A percentile compares a stretch with the other conserved stretches of the same genome.
These are phyloP conservation scores for Platycheirus rosarum DNA, from an alignment of 2,888 invertebrate species.

Conservation along the genomic window DNA sequence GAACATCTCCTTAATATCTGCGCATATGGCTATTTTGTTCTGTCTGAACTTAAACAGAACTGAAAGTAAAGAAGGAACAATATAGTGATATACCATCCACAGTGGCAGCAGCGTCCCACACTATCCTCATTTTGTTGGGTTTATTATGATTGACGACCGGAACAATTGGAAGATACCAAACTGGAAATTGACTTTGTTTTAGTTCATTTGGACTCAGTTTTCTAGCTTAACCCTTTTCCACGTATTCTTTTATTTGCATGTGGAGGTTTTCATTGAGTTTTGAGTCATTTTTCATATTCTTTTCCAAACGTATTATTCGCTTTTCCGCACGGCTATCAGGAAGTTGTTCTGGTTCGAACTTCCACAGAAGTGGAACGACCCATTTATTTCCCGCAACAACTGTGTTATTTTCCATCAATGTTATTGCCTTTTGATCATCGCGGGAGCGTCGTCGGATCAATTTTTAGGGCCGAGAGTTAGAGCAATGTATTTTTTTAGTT, in stretches of 20 bases:
- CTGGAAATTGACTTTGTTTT: not conserved
- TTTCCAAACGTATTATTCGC: not conserved
- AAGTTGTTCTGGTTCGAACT: not conserved
- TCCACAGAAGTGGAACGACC: conserved; percentile 8
- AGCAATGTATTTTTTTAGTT: conserved; percentile 2
- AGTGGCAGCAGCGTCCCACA: conserved; percentile 31
- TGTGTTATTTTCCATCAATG: conserved; percentile 1
- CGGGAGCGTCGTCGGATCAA: conserved; percentile 5
- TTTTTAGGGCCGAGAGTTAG: not conserved
- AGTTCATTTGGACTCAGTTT: conserved; percentile 2
- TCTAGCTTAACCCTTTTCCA: conserved; percentile 1
- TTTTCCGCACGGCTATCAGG: conserved; percentile 3
- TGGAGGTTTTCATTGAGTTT: not conserved
- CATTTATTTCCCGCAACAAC: conserved; percentile 1
- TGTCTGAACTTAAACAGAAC: conserved; percentile 20
- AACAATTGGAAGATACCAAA: conserved; percentile 22
- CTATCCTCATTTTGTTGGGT: conserved; percentile 23
- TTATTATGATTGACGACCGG: conserved; percentile 16
- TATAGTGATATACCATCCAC: conserved; percentile 21
- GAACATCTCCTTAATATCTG: conserved; percentile 26
- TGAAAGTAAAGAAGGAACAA: conserved; percentile 16
- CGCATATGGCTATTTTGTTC: conserved; percentile 6
- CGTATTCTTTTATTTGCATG: not conserved
- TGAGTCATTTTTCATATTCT: conserved; percentile 4
- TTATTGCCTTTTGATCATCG: conserved; percentile 4